A percentile compares a stretch with the other conserved stretches of the same genome.
Evolutionary conservation across 2,888 invertebrate genomes (phyloP).

Genomic region (Aphodius sticticus): DNA sequence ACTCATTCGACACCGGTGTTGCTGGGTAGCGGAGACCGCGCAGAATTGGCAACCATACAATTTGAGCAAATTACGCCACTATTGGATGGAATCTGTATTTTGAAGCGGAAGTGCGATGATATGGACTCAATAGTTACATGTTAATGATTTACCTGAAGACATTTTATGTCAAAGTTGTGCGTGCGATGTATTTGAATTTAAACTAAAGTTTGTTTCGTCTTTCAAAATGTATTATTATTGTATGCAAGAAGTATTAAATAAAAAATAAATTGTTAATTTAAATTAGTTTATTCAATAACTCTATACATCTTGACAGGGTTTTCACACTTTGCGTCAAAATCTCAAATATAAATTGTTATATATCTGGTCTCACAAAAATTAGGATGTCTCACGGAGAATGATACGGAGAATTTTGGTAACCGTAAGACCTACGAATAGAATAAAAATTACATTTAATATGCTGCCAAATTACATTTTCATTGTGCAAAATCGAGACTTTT

Average conservation of each 20-base stretch:
- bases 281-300: background rate
- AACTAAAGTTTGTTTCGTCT: background rate
- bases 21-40: slow-evolving; percentile 93
- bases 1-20: slow-evolving; percentile 99
- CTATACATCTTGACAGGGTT: background rate
- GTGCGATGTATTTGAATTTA: too few species aligned
- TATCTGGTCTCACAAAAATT: too few species aligned
- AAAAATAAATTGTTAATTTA: background rate
- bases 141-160: background rate
- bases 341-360: slow-evolving; percentile 63
- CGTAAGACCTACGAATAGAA: too few species aligned
- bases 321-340: slow-evolving; percentile 71
- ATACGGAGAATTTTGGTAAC: too few species aligned
- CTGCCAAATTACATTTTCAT: slow-evolving; percentile 73
- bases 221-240: background rate
- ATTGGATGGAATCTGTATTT: slow-evolving; percentile 98
- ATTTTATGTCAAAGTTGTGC: background rate
- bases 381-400: too few species aligned
- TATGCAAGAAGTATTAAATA: background rate
- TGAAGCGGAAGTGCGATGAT: slow-evolving; percentile 77
- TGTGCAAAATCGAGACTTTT: slow-evolving; percentile 74
- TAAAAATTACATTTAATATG: too few species aligned
- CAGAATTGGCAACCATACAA: slow-evolving; percentile 97
- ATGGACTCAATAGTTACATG: slow-evolving; percentile 29
- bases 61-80: slow-evolving; percentile 91